Evolutionary conservation across 2,113 vertebrate genomes (phyloP).

Genomic region (Erpornis zantholeuca): DNA sequence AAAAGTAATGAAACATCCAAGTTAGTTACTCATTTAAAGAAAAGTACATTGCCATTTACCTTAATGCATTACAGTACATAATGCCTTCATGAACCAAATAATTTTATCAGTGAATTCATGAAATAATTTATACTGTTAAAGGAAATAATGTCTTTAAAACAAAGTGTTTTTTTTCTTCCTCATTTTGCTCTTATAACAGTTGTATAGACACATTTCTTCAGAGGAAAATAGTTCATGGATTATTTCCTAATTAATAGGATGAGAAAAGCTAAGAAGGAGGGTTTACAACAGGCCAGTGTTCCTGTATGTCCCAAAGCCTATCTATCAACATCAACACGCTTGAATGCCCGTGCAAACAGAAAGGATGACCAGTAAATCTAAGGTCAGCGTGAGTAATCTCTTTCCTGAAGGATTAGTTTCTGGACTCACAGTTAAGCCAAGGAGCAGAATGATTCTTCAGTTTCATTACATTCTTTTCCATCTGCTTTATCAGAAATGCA

Average conservation of each 20-base stretch:
- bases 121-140: not conserved
- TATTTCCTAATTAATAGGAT: not conserved
- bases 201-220: not conserved
- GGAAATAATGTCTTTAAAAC: not conserved
- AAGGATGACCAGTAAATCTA: not conserved
- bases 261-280: not conserved
- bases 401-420: not conserved
- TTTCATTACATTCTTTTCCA: not conserved
- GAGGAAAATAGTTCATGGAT: not conserved
- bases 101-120: not conserved
- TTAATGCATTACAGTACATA: not conserved
- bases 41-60: not conserved
- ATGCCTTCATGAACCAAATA: not conserved
- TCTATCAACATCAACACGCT: not conserved
- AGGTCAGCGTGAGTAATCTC: not conserved
- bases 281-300: not conserved
- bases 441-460: not conserved
- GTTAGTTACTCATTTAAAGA: not conserved
- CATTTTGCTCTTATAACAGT: not conserved
- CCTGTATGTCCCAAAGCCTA: not conserved
- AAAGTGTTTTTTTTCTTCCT: not conserved
- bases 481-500: not conserved
- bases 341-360: not conserved
- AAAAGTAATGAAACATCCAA: not conserved
- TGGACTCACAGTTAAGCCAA: not conserved